Conservation (phyloP, 2,797 vertebrate species). For the Sebastes kiyomatsui region DNA sequence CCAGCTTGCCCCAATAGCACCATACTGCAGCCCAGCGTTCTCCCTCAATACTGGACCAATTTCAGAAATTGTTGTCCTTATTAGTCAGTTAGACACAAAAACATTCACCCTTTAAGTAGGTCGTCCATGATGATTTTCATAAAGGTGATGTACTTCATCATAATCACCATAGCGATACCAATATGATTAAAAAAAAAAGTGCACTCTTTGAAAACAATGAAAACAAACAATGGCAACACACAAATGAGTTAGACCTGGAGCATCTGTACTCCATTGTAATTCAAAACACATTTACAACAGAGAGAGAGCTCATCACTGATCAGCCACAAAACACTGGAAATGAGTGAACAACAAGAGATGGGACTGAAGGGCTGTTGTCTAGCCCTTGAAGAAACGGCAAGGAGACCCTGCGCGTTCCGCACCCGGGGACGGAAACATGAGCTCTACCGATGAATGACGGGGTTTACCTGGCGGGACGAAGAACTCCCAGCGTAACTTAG, state of each 20-base stretch:
- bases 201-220: not conserved
- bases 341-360: constrained; percentile 3
- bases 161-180: not conserved
- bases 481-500: constrained; percentile 91
- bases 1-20: too few species aligned
- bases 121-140: not conserved
- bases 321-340: constrained; percentile 13
- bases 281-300: not conserved
- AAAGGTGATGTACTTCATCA: not conserved
- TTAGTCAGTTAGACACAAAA: too few species aligned
- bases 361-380: constrained; percentile 1
- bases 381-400: constrained; percentile 17
- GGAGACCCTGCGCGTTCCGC: constrained; percentile 50
- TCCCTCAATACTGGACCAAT: too few species aligned
- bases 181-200: not conserved
- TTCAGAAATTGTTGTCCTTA: too few species aligned
- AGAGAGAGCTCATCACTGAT: not conserved
- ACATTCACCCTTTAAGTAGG: not conserved
- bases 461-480: constrained; percentile 93
- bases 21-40: too few species aligned
- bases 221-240: constrained; percentile 5
- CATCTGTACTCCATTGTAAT: not conserved
- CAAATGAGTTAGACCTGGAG: constrained; percentile 1
- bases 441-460: constrained; percentile 54
- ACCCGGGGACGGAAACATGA: constrained; percentile 46